Evolutionary conservation across 35 echinoderm and acorn worm genomes (phyloP), one percentile per base, ranked within the genome.

Genomic region (Ophiothrix spiculata): DNA sequence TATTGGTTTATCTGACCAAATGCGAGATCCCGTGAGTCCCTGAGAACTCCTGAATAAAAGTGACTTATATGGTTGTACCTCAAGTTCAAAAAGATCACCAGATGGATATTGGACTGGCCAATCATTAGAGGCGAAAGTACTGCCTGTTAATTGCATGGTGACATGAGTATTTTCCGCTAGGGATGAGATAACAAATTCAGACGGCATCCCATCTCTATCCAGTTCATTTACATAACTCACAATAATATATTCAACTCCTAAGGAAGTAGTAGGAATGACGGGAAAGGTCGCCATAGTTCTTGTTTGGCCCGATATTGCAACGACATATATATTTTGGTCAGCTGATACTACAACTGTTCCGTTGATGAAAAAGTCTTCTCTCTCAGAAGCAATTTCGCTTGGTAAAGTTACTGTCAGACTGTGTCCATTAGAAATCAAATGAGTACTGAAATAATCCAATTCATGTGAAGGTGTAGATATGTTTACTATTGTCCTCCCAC

Each of bases 1-100:
- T 4, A 88, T 39, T 4, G 86, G 86, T 63, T 64, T 77, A 36
- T 46, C 56, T n/a, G 86, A 78, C 38, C 42, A 32, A 32, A 88
- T 64, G 25, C 45, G 56, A 19, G 40, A 37, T 33, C 86, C 86
- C 1, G 86, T 80, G 25, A 88, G 38, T 56, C 77, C 86, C 16
- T 79, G 54, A 0, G 40, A 19, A 36, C 86, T 79, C 32, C 77
- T 76, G 37, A 88, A 63, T 39, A 79, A 76, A 15, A 76, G 77
- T 1, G 86, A 69, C 17, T 69, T 28, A 28, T 69, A 69, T 6
- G 6, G 2, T 4, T 25, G 29, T 69, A 69, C 17, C 3, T 69
- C 60, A 2, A 69, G 8, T 69, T 10, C 8, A 25, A 69, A 4
- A 4, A 25, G 10, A 4, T 69, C 60, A n/a, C 1, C 25, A 25